A percentile compares a stretch with the other conserved stretches of the same genome.
These are phyloP conservation scores for Galago senegalensis DNA, from an alignment of 2,797 vertebrate genomes.

Conservation along the genomic window DNA sequence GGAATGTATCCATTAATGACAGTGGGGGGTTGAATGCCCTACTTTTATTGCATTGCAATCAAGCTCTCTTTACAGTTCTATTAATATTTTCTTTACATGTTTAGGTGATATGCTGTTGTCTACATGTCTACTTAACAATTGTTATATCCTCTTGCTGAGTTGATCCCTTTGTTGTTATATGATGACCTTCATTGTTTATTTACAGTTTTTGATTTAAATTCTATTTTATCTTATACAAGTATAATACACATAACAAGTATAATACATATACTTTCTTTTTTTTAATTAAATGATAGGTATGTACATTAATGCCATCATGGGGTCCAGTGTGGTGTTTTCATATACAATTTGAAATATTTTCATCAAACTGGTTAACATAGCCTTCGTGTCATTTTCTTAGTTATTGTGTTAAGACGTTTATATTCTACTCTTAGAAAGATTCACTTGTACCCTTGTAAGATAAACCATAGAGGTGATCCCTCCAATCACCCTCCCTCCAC, in stretches of 20 bases:
- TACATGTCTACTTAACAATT: neutral
- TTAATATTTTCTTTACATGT: neutral
- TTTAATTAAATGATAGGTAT: no score
- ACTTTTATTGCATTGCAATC: neutral
- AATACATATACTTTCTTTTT: neutral
- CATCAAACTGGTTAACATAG: no score
- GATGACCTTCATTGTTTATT: neutral
- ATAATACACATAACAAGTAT: neutral
- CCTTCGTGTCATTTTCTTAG: no score
- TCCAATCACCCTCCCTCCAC: no score
- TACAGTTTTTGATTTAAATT: neutral
- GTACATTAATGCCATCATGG: no score
- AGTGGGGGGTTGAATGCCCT: neutral
- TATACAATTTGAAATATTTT: no score
- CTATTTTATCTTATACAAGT: neutral
- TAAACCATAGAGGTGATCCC: no score
- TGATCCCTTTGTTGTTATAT: neutral
- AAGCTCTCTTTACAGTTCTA: neutral
- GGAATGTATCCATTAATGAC: neutral
- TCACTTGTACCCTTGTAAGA: no score
- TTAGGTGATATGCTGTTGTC: neutral
- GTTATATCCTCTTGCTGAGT: neutral
- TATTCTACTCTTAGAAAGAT: no score
- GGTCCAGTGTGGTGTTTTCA: no score
- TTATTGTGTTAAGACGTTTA: no score